Conservation (phyloP, 2,797 vertebrate species). For the Carcharodon carcharias region DNA sequence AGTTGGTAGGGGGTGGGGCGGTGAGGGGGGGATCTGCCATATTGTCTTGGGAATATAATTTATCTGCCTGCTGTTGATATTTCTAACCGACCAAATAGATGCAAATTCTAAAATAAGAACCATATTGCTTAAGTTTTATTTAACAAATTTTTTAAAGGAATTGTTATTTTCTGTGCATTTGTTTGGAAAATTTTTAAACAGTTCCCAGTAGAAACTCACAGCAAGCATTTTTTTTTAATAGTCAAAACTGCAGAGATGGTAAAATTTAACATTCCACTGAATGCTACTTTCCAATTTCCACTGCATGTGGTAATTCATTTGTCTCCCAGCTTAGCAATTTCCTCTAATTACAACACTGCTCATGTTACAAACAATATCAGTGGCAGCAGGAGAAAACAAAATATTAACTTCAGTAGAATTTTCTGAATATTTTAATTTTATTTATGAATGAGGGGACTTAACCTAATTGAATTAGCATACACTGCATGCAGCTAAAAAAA, state of each 20-base stretch:
- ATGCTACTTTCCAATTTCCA: background rate
- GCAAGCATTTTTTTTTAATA: background rate
- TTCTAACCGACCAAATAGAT: background rate
- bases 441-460: background rate
- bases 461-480: background rate
- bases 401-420: background rate
- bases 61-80: background rate
- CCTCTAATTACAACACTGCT: background rate
- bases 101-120: background rate
- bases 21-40: background rate
- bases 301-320: background rate
- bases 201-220: background rate
- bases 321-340: background rate
- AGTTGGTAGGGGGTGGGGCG: background rate
- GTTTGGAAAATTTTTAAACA: background rate
- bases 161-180: slow-evolving; percentile 8
- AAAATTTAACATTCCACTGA: background rate
- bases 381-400: background rate
- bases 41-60: background rate
- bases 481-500: background rate
- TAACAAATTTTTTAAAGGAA: background rate
- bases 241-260: background rate
- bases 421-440: background rate
- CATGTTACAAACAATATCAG: background rate
- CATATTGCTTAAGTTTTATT: background rate